phyloP scores from a whole-genome alignment of 2,797 vertebrate genomes.

The Aratinga solstitialis region DNA sequence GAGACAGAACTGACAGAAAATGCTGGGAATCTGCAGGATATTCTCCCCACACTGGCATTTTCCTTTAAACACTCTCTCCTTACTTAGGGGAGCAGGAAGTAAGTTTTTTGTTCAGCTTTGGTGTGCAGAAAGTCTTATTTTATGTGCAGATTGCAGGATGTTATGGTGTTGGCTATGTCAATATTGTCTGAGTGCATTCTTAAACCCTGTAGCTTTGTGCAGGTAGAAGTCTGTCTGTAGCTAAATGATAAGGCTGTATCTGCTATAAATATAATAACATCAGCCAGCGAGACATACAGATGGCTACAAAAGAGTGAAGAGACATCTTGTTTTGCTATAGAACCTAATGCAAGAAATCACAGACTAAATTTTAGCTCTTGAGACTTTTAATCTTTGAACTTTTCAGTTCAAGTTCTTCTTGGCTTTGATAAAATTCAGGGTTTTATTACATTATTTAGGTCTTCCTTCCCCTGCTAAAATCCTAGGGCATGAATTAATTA shows the following conservation, averaged over 20 bases:
- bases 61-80: background rate
- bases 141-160: conserved; percentile 40
- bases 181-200: conserved; percentile 23
- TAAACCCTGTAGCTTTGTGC: conserved; percentile 21
- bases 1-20: background rate
- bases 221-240: conserved; percentile 55
- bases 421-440: background rate
- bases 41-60: background rate
- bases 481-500: background rate
- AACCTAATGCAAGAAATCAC: conserved; percentile 31
- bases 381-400: background rate
- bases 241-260: conserved; percentile 52
- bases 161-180: conserved; percentile 32
- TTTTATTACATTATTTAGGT: background rate
- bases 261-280: conserved; percentile 58
- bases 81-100: background rate
- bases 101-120: background rate
- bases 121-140: background rate
- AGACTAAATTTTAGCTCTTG: background rate
- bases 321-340: conserved; percentile 36
- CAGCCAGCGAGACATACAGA: conserved; percentile 27
- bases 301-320: conserved; percentile 31
- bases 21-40: background rate
- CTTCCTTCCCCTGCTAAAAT: background rate
- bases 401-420: background rate